Evolutionary conservation across 1,140 invertebrate genomes (phyloP).

Genomic region (Listronotus oregonensis): DNA sequence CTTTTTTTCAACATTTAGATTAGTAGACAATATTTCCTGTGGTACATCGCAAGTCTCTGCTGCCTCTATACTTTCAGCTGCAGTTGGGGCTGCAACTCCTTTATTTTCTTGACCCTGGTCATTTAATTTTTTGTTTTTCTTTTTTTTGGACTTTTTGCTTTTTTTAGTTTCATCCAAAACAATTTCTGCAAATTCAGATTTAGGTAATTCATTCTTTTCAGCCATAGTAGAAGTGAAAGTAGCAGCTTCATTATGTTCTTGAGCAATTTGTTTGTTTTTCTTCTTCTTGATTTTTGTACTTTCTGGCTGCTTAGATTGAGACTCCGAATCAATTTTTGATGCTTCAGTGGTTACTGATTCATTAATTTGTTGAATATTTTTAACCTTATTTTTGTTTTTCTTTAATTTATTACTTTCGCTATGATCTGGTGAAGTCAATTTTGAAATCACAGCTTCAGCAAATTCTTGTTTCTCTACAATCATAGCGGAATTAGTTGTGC

Average conservation of each 20-base stretch:
- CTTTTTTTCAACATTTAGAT: too few species aligned
- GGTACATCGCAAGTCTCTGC: too few species aligned
- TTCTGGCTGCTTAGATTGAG: not conserved
- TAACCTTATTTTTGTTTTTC: not conserved
- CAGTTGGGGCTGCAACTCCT: too few species aligned
- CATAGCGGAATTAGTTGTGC: not conserved
- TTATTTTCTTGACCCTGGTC: too few species aligned
- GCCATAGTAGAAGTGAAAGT: not conserved
- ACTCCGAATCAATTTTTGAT: not conserved
- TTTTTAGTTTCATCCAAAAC: not conserved
- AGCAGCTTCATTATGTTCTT: not conserved
- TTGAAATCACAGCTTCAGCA: not conserved
- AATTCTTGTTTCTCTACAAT: not conserved
- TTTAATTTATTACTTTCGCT: not conserved
- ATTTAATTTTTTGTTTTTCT: not conserved
- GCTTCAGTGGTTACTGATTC: not conserved
- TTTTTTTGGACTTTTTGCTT: conserved; percentile 8
- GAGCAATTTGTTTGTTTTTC: conserved; percentile 5
- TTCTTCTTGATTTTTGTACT: conserved; percentile 17
- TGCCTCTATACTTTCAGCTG: too few species aligned
- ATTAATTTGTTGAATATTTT: not conserved
- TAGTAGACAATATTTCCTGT: too few species aligned
- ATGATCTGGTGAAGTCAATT: not conserved
- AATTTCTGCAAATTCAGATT: not conserved
- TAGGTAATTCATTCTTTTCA: not conserved